Evolutionary conservation across 1,140 invertebrate species (phyloP), one percentile per base, ranked within the genome.

Genomic region (Phthorimaea operculella): DNA sequence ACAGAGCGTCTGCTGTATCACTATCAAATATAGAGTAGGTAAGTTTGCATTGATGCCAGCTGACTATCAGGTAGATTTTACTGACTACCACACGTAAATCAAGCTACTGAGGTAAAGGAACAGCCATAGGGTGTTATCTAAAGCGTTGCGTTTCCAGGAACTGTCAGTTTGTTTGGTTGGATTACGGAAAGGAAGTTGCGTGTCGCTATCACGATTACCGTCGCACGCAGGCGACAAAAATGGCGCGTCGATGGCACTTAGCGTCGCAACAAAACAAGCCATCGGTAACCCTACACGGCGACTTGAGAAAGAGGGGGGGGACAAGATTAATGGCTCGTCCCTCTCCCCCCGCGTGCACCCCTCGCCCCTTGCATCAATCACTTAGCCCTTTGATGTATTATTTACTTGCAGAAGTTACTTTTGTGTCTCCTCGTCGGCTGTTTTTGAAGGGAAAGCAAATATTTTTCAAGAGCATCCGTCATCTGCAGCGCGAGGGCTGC

Each of bases 381-480:
- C 75, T 78, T 76, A 78, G 70, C 73, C 73, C 75, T 78, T 78
- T 78, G 73, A 78, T 78, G 72, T 76, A 74, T 78, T 76, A 78
- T 78, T 78, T 78, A 74, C 73, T 42, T 42, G 39, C 39, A 14
- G 39, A 14, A 70, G 66, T 74, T 76, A 74, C 74, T 74, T 71
- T 74, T 66, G 71, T 70, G 62, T 63, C 59, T 62, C 62, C 28
- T 64, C 11, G 21, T 28, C 56, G 10, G 5, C 8, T 75, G 69
- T 68, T 72, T 72, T 78, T 74, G 74, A 75, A 70, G n/a, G 44
- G 48, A 33, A 33, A 33, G 48, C 48, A 50, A 50, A 50, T 50
- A 50, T 50, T 50, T 50, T 50, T 33, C 48, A 50, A 50, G 48
- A 50, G 16, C 48, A 50, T 50, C 48, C 21, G 48, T 50, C 48